A percentile compares a stretch with the other conserved stretches of the same genome.
Conservation (phyloP, 2,797 vertebrate species). For the Sus cebifrons region DNA sequence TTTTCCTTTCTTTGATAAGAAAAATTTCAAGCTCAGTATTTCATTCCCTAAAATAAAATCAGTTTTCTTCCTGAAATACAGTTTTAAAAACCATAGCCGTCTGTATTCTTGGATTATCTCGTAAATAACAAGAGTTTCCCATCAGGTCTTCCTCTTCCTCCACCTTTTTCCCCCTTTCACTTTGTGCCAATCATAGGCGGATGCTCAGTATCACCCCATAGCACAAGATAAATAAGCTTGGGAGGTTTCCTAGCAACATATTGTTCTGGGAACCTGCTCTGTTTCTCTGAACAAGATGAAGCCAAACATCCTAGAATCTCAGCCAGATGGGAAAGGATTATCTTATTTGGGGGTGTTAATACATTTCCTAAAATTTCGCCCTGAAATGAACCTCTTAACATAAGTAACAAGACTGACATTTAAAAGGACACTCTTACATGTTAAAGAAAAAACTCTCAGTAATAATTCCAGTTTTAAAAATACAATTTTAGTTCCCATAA, state of each 20-base stretch:
- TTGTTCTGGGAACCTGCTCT: slow-evolving; percentile 77
- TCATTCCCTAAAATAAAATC: slow-evolving; percentile 57
- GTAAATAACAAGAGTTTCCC: slow-evolving; percentile 40
- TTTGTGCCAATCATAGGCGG: slow-evolving; percentile 58
- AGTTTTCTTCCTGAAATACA: slow-evolving; percentile 59
- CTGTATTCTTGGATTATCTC: slow-evolving; percentile 16
- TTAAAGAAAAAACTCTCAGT: neutral
- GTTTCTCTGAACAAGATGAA: slow-evolving; percentile 68
- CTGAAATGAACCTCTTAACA: slow-evolving; percentile 73
- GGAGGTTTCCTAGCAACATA: slow-evolving; percentile 83
- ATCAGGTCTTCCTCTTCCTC: slow-evolving; percentile 39
- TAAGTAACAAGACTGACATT: slow-evolving; percentile 64
- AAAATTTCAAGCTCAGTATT: slow-evolving; percentile 55
- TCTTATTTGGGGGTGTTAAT: neutral
- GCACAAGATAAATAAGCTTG: slow-evolving; percentile 78
- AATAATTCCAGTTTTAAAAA: slow-evolving; percentile 40
- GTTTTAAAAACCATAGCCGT: neutral
- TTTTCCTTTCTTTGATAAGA: slow-evolving; percentile 59
- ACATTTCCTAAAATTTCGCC: slow-evolving; percentile 55
- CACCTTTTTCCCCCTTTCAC: neutral
- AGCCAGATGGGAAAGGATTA: slow-evolving; percentile 70
- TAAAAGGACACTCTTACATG: slow-evolving; percentile 6
- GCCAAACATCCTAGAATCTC: slow-evolving; percentile 59
- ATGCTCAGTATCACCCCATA: slow-evolving; percentile 57
- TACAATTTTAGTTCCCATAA: neutral